Base-by-base conservation (phyloP, 1,140 invertebrate genomes). In the Bombus difficillimus region DNA sequence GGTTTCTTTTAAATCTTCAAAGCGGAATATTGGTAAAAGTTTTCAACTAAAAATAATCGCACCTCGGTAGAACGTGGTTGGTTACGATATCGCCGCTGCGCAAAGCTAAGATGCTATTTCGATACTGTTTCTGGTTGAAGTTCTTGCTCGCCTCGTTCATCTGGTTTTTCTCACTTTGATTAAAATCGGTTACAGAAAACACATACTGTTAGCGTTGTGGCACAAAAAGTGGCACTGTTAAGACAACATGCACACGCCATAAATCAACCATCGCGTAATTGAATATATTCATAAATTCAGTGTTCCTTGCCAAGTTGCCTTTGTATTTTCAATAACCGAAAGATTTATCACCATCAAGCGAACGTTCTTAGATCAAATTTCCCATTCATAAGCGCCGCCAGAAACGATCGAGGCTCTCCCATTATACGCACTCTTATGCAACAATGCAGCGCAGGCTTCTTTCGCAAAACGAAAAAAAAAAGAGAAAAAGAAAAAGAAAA, bases 331-430 rank as follows among this genome's bases (percentile, higher is more conserved):
- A 76, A 76, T 59, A 76, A 59, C 47, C 53, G n/a, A 37, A 59
- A 59, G 74, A 76, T 76, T 76, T 59, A 76, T 76, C 74, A n/a
- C 47, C 69, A 41, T 72, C 69, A n/a, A 41, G 74, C 32, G 12
- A 59, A 28, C 53, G 25, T 76, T 41, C 57, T 41, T 78, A 78
- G 57, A 78, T 78, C 57, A 41, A 78, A 78, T 78, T 78, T 78
- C 75, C 37, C 59, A 78, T 78, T 78, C 75, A 78, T 64, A 77
- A 41, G 18, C 75, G 8, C 18, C 28, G 37, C n/a, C 22, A 37
- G 74, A 37, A 59, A 32, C 53, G 47, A 76, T 76, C 74, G 73
- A 59, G 74, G 53, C 34, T 9, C 34, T 18, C 53, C 74, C 74
- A 37, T 76, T 76, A 57, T 76, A 37, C 32, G 47, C 57, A 32